Conservation (phyloP, 37 sponge, comb jelly and placozoan genomes). For the Cliona cf. orientalis region DNA sequence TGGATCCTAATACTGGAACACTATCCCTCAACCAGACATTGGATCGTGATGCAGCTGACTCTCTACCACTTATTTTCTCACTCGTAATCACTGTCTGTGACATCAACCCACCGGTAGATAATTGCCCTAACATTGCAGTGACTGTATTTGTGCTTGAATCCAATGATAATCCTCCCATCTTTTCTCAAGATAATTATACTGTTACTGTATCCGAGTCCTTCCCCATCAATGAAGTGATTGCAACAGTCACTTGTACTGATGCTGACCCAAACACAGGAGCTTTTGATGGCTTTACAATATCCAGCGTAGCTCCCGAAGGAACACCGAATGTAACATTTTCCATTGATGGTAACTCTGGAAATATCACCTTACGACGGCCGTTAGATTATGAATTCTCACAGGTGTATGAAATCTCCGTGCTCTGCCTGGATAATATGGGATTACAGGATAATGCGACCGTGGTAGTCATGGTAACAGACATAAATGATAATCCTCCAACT, state of each 20-base stretch:
- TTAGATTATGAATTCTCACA: not conserved
- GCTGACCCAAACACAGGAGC: not conserved
- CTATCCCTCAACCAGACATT: not conserved
- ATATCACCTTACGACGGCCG: not conserved
- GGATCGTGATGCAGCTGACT: conserved; percentile 5
- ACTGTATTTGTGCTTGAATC: not conserved
- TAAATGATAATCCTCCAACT: not conserved
- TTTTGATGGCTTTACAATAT: not conserved
- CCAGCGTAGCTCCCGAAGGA: not conserved
- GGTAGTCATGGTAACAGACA: not conserved
- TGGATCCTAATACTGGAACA: conserved; percentile 7
- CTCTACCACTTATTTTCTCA: not conserved
- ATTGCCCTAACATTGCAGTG: conserved; percentile 5
- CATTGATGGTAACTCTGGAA: not conserved
- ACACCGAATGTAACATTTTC: not conserved
- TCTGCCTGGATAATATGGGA: not conserved
- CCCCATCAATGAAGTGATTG: not conserved
- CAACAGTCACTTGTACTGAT: conserved; percentile 4
- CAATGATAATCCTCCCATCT: conserved; percentile 26
- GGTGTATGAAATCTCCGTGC: not conserved
- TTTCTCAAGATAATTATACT: conserved; percentile 10
- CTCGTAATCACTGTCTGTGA: conserved; percentile 18
- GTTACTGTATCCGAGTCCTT: conserved; percentile 1
- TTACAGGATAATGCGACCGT: not conserved
- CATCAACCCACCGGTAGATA: conserved; percentile 2